Percentiles rank a stretch among this genome's conserved stretches.
Conservation (phyloP, 2,888 invertebrate genomes). For the Hipparchia sbordonii region DNA sequence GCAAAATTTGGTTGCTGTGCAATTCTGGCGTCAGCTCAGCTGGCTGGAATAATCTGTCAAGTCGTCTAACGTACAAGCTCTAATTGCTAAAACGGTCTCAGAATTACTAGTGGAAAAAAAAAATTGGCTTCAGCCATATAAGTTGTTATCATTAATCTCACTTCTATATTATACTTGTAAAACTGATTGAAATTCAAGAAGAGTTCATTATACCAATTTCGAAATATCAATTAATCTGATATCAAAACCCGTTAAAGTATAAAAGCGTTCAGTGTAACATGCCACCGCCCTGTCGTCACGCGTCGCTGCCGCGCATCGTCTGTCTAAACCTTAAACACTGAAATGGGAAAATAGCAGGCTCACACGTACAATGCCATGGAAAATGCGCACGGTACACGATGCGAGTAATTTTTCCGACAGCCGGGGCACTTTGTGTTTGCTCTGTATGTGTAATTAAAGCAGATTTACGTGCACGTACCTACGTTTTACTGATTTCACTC, state of each 20-base stretch:
- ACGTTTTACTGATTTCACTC: slow-evolving; percentile 48
- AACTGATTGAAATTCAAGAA: too few relatives aligned
- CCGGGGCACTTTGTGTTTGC: slow-evolving; percentile 66
- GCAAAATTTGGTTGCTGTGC: too few relatives aligned
- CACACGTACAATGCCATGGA: slow-evolving; percentile 74
- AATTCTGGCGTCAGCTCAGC: too few relatives aligned
- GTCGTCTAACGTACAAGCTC: too few relatives aligned
- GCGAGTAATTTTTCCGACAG: slow-evolving; percentile 65
- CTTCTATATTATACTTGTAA: too few relatives aligned
- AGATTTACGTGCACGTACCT: slow-evolving; percentile 36
- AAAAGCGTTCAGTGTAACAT: neutral
- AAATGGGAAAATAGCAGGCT: slow-evolving; percentile 82
- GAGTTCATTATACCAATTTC: neutral
- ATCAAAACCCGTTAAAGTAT: neutral
- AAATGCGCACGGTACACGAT: slow-evolving; percentile 57
- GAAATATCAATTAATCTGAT: too few relatives aligned
- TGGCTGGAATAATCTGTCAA: too few relatives aligned
- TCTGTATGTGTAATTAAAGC: slow-evolving; percentile 35
- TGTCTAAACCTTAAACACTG: slow-evolving; percentile 55
- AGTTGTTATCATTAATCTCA: too few relatives aligned
- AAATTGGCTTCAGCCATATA: too few relatives aligned
- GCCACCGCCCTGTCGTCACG: neutral
- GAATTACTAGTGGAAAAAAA: too few relatives aligned
- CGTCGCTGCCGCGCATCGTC: neutral
- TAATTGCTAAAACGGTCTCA: too few relatives aligned